These are phyloP conservation scores for Bagarius yarrelli DNA, from an alignment of 2,113 vertebrate species.

Conservation along the genomic window DNA sequence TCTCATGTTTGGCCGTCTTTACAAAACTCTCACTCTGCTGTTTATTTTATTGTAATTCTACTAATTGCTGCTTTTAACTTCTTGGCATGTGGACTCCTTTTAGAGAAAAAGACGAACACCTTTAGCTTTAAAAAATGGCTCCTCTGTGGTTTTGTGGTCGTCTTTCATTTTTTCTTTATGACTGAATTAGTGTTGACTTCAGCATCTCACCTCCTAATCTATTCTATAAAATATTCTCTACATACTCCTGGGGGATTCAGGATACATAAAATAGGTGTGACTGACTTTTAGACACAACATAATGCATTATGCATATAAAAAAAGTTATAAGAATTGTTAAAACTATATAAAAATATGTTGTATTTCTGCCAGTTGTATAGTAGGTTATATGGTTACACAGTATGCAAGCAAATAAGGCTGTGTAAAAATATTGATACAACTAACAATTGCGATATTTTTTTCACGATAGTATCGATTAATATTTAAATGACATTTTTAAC, in stretches of 20 bases:
- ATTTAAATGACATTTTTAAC: no score
- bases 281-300: background rate
- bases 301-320: background rate
- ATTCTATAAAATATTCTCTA: background rate
- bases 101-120: slow-evolving; percentile 41
- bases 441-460: no score
- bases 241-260: background rate
- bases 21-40: slow-evolving; percentile 30
- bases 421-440: no score
- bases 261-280: background rate
- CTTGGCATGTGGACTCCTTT: slow-evolving; percentile 37
- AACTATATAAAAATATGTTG: background rate
- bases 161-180: slow-evolving; percentile 31
- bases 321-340: background rate
- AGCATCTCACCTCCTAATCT: background rate
- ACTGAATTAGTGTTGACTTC: background rate
- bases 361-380: background rate
- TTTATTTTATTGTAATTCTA: slow-evolving; percentile 51
- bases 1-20: slow-evolving; percentile 44
- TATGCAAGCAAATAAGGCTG: background rate
- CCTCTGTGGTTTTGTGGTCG: slow-evolving; percentile 24
- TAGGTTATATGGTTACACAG: background rate
- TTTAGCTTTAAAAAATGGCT: slow-evolving; percentile 17
- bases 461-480: no score
- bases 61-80: slow-evolving; percentile 42